Conservation (phyloP, 1,140 invertebrate species). For the Rhizoglyphus robini region DNA sequence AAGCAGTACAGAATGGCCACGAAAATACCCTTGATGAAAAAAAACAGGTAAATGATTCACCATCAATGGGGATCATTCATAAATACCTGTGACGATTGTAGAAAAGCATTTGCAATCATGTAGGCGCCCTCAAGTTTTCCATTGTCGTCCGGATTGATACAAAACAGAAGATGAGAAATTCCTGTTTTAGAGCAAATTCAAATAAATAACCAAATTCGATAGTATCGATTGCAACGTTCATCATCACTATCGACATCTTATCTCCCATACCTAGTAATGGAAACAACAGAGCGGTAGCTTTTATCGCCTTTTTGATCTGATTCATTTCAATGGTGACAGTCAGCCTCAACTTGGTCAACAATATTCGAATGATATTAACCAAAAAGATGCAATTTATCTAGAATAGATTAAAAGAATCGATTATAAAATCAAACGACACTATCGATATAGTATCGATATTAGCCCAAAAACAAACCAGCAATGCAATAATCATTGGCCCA, state of each 20-base stretch:
- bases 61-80: neutral
- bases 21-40: constrained; percentile 36
- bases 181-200: constrained; percentile 26
- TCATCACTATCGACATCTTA: neutral
- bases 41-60: constrained; percentile 17
- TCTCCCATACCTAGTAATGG: constrained; percentile 37
- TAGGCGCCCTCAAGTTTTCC: constrained; percentile 30
- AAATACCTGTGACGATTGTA: constrained; percentile 40
- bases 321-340: constrained; percentile 34
- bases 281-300: constrained; percentile 42
- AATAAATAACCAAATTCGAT: neutral
- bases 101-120: constrained; percentile 38
- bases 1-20: constrained; percentile 42
- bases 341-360: constrained; percentile 36
- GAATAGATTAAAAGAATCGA: no score
- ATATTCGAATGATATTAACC: constrained; percentile 39
- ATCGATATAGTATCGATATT: neutral
- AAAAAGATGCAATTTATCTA: constrained; percentile 40
- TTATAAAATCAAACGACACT: neutral
- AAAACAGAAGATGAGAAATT: constrained; percentile 41
- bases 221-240: no score
- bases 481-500: constrained; percentile 36
- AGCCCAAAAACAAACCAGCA: constrained; percentile 29
- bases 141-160: constrained; percentile 37
- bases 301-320: constrained; percentile 39